Conservation (phyloP, 2,888 invertebrate genomes). For the Syrista parreyssii region DNA sequence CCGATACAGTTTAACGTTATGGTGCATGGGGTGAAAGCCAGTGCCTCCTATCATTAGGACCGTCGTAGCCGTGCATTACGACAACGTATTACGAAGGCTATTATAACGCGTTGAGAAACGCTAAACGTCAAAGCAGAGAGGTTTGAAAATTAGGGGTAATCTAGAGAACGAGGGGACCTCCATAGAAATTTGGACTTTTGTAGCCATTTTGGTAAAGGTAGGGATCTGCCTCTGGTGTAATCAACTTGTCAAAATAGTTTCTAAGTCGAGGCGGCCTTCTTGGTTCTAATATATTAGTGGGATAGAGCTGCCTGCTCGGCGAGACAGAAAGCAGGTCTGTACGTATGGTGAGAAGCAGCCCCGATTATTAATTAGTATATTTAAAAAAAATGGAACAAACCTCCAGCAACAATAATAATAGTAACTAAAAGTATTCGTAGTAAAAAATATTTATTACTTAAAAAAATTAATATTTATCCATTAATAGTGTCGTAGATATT, state of each 20-base stretch:
- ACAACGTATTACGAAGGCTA: constrained; percentile 23
- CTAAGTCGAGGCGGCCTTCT: constrained; percentile 25
- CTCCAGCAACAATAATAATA: neutral
- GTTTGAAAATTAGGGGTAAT: constrained; percentile 20
- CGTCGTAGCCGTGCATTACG: neutral
- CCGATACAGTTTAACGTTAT: neutral
- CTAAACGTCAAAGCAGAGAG: constrained; percentile 17
- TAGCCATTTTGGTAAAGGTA: constrained; percentile 26
- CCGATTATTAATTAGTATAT: neutral
- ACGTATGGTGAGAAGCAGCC: neutral
- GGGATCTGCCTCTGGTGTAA: constrained; percentile 29
- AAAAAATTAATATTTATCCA: neutral
- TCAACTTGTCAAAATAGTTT: constrained; percentile 49
- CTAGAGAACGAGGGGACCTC: constrained; percentile 12
- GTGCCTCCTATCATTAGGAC: neutral
- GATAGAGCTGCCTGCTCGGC: constrained; percentile 24
- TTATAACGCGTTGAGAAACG: constrained; percentile 30
- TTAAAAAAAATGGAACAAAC: neutral
- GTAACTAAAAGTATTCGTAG: neutral
- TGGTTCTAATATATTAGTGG: constrained; percentile 28
- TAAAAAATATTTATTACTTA: neutral
- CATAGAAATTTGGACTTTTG: constrained; percentile 32
- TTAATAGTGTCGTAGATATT: neutral
- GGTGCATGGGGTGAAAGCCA: neutral
- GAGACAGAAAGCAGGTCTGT: constrained; percentile 7